These are phyloP conservation scores for Tetragnatha versicolor DNA, from an alignment of 1,140 invertebrate species.

Conservation along the genomic window DNA sequence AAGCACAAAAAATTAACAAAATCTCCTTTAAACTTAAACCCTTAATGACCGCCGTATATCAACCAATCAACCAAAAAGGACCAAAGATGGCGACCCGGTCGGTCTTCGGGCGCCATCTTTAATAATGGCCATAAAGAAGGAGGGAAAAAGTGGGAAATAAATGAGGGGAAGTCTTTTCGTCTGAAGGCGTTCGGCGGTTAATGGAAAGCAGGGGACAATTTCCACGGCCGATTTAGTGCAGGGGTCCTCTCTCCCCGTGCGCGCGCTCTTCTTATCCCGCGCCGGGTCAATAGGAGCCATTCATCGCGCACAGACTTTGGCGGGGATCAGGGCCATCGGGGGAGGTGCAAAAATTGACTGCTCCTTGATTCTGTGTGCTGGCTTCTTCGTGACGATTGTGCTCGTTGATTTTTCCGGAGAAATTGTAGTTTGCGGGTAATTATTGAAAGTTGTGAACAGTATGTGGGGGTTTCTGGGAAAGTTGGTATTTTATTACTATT, in stretches of 20 bases:
- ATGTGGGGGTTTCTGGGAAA: too few relatives aligned
- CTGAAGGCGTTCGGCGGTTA: conserved; percentile 48
- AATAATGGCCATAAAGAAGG: conserved; percentile 45
- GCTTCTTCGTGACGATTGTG: neutral
- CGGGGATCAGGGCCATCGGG: neutral
- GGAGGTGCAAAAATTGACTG: neutral
- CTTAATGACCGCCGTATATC: too few relatives aligned
- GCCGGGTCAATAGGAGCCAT: conserved; percentile 37
- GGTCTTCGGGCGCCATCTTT: neutral
- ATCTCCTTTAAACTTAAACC: too few relatives aligned
- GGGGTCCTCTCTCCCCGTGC: conserved; percentile 17
- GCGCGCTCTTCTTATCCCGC: neutral
- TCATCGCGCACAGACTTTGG: conserved; percentile 8
- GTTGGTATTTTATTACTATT: too few relatives aligned
- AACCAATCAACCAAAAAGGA: too few relatives aligned
- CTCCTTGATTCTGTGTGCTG: neutral
- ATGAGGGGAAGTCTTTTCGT: conserved; percentile 44
- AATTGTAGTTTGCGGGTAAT: too few relatives aligned
- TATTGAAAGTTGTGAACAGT: too few relatives aligned
- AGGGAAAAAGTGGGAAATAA: conserved; percentile 37
- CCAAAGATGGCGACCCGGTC: neutral
- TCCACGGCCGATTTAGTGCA: conserved; percentile 30
- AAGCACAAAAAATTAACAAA: too few relatives aligned
- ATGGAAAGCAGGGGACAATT: conserved; percentile 51
- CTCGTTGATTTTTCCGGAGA: too few relatives aligned